These are phyloP conservation scores for Kryptolebias ocellatus DNA, from an alignment of 2,797 vertebrate species.

Conservation along the genomic window DNA sequence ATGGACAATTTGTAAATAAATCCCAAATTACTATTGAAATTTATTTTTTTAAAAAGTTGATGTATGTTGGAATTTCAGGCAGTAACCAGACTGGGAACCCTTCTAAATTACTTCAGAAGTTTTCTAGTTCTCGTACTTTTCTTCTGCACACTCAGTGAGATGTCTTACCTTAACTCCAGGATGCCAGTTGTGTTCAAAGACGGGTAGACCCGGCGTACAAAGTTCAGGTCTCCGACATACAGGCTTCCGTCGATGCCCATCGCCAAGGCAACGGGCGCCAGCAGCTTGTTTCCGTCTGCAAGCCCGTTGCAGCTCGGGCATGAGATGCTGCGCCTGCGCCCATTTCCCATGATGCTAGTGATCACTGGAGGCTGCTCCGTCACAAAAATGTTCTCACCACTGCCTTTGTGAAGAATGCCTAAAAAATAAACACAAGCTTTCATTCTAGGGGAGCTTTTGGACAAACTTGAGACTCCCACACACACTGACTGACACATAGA, in stretches of 20 bases:
- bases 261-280: slow-evolving; percentile 95
- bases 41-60: too few relatives aligned
- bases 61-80: too few relatives aligned
- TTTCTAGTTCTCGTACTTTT: not conserved
- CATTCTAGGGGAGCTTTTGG: not conserved
- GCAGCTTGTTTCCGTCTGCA: slow-evolving; percentile 96
- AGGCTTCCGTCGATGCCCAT: slow-evolving; percentile 96
- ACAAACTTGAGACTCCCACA: not conserved
- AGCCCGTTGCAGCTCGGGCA: slow-evolving; percentile 98
- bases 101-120: not conserved
- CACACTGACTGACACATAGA: not conserved
- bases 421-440: slow-evolving; percentile 10
- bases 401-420: slow-evolving; percentile 99
- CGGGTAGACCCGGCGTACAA: slow-evolving; percentile 94
- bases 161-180: slow-evolving; percentile 91
- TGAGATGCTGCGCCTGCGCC: slow-evolving; percentile 95
- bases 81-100: too few relatives aligned
- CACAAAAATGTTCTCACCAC: slow-evolving; percentile 96
- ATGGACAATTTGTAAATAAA: too few relatives aligned
- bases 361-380: slow-evolving; percentile 97
- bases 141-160: not conserved
- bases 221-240: slow-evolving; percentile 98
- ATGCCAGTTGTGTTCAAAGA: slow-evolving; percentile 97
- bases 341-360: slow-evolving; percentile 97
- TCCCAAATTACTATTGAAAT: too few relatives aligned